phyloP scores from a whole-genome alignment of 2,797 vertebrate species.

The Phataginus tetradactyla region DNA sequence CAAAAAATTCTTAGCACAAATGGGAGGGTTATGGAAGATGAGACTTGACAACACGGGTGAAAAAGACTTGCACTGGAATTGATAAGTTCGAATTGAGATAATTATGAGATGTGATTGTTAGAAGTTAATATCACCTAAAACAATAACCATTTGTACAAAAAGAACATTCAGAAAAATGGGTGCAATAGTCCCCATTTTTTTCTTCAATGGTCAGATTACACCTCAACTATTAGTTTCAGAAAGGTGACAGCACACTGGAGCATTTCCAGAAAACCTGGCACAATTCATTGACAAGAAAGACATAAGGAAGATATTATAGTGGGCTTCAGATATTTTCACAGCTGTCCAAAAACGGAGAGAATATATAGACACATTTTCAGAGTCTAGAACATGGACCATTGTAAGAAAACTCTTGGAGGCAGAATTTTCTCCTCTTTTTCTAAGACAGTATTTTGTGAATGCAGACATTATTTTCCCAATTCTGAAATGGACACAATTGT shows the following conservation, averaged over 20 bases:
- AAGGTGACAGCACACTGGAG: neutral
- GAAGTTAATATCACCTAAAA: constrained; percentile 1
- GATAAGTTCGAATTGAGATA: neutral
- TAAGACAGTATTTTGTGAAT: constrained; percentile 1
- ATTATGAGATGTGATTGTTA: neutral
- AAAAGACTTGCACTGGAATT: neutral
- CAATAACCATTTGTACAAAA: constrained; percentile 35
- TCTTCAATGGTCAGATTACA: neutral
- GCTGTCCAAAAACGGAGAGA: neutral
- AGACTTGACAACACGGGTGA: neutral
- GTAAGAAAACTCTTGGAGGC: neutral
- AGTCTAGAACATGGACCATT: neutral
- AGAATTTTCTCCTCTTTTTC: neutral
- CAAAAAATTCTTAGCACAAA: neutral
- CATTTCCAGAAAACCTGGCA: neutral
- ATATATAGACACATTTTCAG: neutral
- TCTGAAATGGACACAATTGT: neutral
- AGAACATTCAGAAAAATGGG: constrained; percentile 10
- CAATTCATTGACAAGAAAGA: neutral
- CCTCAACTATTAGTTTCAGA: neutral
- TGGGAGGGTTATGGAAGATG: neutral
- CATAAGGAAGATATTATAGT: neutral
- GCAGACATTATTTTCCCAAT: neutral
- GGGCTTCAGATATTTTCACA: neutral
- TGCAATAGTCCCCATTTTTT: neutral